A percentile compares a stretch with the other conserved stretches of the same genome.
Evolutionary conservation across 2,797 vertebrate species (phyloP).

Genomic region (Phylloscopus collybita): DNA sequence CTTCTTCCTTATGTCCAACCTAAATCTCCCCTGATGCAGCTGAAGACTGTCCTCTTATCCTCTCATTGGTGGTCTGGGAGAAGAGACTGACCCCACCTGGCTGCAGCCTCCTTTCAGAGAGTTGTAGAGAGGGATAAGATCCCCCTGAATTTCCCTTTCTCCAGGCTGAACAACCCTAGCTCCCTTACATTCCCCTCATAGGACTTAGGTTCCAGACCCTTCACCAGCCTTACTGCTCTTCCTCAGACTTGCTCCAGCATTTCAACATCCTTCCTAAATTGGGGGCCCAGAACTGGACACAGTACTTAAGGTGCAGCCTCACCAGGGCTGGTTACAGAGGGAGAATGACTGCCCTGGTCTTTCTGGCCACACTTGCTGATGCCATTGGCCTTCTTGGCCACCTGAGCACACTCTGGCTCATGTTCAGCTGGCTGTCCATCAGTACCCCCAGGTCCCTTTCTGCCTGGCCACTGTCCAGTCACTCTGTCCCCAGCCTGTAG

Average conservation of each 20-base stretch:
- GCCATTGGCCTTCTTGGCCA: background rate
- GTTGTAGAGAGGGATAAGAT: background rate
- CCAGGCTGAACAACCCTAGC: background rate
- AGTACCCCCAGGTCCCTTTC: background rate
- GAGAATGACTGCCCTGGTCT: accelerated
- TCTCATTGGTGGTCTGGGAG: background rate
- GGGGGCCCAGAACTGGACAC: background rate
- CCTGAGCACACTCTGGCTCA: accelerated
- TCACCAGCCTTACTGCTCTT: background rate
- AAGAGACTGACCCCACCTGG: too few species aligned
- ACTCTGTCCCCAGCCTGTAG: background rate
- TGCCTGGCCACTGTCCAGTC: background rate
- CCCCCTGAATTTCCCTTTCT: background rate
- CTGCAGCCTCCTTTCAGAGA: background rate
- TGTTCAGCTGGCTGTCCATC: background rate
- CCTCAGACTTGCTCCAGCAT: accelerated
- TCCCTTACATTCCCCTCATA: background rate
- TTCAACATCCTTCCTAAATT: background rate
- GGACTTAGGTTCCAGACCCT: background rate
- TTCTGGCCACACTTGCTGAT: background rate
- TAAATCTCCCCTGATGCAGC: background rate
- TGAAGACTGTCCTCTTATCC: background rate
- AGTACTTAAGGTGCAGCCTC: background rate
- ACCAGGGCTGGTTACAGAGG: background rate
- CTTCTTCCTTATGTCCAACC: background rate